Evolutionary conservation across 2,113 vertebrate species (phyloP), one percentile per base, ranked within the genome.

Genomic region (Otolemur garnettii): DNA sequence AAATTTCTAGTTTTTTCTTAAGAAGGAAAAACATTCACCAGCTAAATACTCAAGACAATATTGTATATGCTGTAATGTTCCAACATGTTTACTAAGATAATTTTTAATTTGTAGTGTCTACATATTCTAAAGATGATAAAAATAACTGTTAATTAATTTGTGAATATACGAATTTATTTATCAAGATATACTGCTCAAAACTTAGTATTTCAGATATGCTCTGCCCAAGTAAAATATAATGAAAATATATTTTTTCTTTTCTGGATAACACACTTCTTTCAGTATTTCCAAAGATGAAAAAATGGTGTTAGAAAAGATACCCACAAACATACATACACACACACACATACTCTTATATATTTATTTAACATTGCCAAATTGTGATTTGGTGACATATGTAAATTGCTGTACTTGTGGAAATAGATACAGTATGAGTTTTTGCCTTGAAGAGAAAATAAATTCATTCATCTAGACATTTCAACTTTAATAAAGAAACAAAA

Each of bases 401-500:
- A 66, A 84, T 72, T 78, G 69, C 38, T 50, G 8, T 53, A 87
- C 35, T 72, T 90, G 28, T 50, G 86, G 18, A 72, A 91, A 78
- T 17, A 80, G 28, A 53, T 57, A 75, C 2, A 50, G 18, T 50
- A 68, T 84, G 28, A 68, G 7, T 69, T 90, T 86, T 82, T 75
- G 45, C 62, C 28, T 94, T 81, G 57, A 92, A 89, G 57, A 82
- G 8, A 57, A 77, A 96, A 71, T 57, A 50, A 84, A 60, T 88
- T 74, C 18, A 75, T 74, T 79, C 64, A 84, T 42, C 11, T 68
- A 93, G 35, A 72, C 35, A 93, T 68, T 88, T 79, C 64, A 85
- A 85, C 28, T 79, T 93, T 80, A 88, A 93, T 62, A 90, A 69
- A 90, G 35, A 90, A 86, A 88, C 26, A 83, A 68, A 94, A 89